Percentiles rank a stretch among this genome's conserved stretches.
Conservation (phyloP, 2,797 vertebrate species). For the Smutsia gigantea region DNA sequence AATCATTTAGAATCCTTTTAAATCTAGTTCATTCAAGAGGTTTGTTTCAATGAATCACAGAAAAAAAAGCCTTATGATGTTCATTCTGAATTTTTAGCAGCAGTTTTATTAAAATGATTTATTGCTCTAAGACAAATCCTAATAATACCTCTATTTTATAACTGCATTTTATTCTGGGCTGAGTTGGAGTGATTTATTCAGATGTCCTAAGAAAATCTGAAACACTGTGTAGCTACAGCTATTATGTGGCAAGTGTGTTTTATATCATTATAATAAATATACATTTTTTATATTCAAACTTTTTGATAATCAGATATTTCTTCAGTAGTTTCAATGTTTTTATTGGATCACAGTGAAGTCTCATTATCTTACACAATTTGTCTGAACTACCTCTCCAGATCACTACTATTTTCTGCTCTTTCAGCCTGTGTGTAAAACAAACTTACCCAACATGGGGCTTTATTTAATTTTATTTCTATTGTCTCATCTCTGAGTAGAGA, state of each 20-base stretch:
- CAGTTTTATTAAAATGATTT: constrained; percentile 61
- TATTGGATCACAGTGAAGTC: constrained; percentile 5
- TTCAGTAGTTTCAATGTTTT: constrained; percentile 36
- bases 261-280: constrained; percentile 43
- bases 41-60: constrained; percentile 4
- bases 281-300: constrained; percentile 47
- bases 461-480: constrained; percentile 5
- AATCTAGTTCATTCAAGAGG: not conserved
- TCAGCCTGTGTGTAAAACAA: not conserved
- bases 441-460: not conserved
- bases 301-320: constrained; percentile 55
- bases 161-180: constrained; percentile 22
- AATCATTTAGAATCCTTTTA: constrained; percentile 27
- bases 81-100: constrained; percentile 35
- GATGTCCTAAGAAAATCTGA: constrained; percentile 31
- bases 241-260: constrained; percentile 54
- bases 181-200: constrained; percentile 47
- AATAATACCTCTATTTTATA: constrained; percentile 37
- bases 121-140: constrained; percentile 53
- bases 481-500: not conserved
- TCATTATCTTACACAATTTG: constrained; percentile 32
- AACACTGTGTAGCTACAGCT: not conserved
- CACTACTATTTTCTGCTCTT: not conserved
- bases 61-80: not conserved
- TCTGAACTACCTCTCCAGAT: constrained; percentile 15